phyloP scores from a whole-genome alignment of 1,140 invertebrate species.

The Zophobas morio region DNA sequence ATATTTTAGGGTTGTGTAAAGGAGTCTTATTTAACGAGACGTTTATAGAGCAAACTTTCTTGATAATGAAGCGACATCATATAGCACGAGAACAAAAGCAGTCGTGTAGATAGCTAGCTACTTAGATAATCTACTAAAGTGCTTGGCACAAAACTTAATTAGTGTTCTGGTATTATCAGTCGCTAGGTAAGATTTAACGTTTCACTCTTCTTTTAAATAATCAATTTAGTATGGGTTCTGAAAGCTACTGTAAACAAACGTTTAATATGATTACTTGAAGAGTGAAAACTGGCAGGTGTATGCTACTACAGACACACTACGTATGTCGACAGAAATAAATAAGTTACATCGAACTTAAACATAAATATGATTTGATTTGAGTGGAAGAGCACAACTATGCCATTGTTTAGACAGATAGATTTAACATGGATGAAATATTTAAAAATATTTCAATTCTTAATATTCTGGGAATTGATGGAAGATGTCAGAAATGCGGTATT shows the following conservation, averaged over 20 bases:
- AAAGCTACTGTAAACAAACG: constrained; percentile 29
- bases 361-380: constrained; percentile 7
- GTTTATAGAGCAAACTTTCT: not conserved
- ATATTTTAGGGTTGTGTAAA: not conserved
- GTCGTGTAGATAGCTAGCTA: no score
- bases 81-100: no score
- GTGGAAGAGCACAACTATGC: constrained; percentile 4
- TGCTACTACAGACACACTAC: constrained; percentile 20
- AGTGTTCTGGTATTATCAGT: constrained; percentile 5
- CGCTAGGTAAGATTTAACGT: constrained; percentile 3
- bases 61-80: no score
- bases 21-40: not conserved
- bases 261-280: constrained; percentile 41
- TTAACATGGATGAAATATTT: not conserved
- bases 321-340: constrained; percentile 23
- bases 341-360: constrained; percentile 3
- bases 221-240: constrained; percentile 17
- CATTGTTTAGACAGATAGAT: constrained; percentile 1
- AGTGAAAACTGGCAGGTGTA: constrained; percentile 41
- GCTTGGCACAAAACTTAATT: not conserved
- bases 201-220: constrained; percentile 28
- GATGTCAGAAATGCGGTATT: no score
- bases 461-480: not conserved
- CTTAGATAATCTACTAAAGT: no score
- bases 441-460: not conserved